A percentile compares a stretch with the other conserved stretches of the same genome.
Conservation (phyloP, 1,140 invertebrate species). For the Nasonia vitripennis region DNA sequence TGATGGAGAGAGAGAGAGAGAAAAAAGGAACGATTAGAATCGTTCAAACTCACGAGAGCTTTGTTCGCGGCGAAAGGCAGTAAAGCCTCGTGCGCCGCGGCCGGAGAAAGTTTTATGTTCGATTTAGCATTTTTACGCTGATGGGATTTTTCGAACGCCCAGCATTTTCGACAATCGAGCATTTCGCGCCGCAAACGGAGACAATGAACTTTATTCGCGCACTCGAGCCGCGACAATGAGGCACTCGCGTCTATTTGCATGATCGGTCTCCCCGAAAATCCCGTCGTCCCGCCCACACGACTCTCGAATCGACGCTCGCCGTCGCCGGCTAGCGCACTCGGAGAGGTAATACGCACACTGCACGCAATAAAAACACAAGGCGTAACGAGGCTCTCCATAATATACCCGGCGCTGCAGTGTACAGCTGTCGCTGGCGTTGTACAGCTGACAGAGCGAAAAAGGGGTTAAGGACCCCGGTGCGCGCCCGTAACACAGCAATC, state of each 20-base stretch:
- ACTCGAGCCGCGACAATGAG: neutral
- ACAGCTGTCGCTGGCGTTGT: conserved; percentile 48
- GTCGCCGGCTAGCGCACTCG: neutral
- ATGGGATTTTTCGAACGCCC: neutral
- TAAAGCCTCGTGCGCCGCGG: neutral
- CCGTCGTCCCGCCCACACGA: neutral
- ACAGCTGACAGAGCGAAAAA: conserved; percentile 73
- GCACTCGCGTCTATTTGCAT: neutral
- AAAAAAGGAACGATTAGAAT: conserved; percentile 22
- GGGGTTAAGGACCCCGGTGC: conserved; percentile 70
- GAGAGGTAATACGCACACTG: too few species aligned
- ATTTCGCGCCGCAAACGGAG: neutral
- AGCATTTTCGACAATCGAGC: neutral
- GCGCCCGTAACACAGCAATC: conserved; percentile 8
- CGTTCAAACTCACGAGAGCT: neutral
- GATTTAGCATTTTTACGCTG: neutral
- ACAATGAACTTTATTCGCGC: neutral
- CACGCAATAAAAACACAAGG: conserved; percentile 28
- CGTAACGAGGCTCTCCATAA: conserved; percentile 38
- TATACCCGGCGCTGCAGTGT: conserved; percentile 6
- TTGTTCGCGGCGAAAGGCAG: neutral
- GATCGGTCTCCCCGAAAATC: neutral
- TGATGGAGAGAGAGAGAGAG: neutral
- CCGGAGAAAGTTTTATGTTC: conserved; percentile 1
- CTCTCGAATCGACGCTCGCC: neutral